These are phyloP conservation scores for Australoheros scitulus DNA, from an alignment of 2,113 vertebrate genomes.

Conservation along the genomic window DNA sequence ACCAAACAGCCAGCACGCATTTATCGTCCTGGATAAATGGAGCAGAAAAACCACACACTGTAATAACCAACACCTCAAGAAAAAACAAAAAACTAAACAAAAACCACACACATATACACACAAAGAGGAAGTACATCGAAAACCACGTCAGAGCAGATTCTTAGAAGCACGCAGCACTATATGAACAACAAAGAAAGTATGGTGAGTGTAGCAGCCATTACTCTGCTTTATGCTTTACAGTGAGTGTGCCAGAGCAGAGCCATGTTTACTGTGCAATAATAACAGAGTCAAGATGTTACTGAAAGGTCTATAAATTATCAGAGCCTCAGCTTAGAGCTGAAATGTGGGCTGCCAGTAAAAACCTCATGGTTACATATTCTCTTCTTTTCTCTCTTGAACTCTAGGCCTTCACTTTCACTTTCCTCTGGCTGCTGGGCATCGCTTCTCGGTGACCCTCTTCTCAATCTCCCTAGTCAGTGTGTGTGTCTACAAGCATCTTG, in stretches of 20 bases:
- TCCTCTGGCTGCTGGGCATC: constrained; percentile 13
- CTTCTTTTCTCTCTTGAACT: neutral
- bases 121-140: constrained; percentile 14
- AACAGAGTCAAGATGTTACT: constrained; percentile 50
- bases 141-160: constrained; percentile 6
- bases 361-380: neutral
- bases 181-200: constrained; percentile 17
- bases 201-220: constrained; percentile 30
- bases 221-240: constrained; percentile 46
- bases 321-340: constrained; percentile 27
- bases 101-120: accelerated
- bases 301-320: constrained; percentile 57
- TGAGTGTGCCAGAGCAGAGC: constrained; percentile 25
- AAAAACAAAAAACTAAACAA: neutral
- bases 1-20: constrained; percentile 62
- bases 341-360: constrained; percentile 36
- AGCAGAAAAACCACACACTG: constrained; percentile 71
- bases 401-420: constrained; percentile 4
- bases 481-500: constrained; percentile 32
- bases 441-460: constrained; percentile 41
- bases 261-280: constrained; percentile 61
- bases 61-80: constrained; percentile 67
- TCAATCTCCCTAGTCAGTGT: constrained; percentile 44
- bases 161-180: neutral
- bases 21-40: constrained; percentile 66